phyloP scores from a whole-genome alignment of 2,888 invertebrate species.

The Chrysotoxum bicinctum region DNA sequence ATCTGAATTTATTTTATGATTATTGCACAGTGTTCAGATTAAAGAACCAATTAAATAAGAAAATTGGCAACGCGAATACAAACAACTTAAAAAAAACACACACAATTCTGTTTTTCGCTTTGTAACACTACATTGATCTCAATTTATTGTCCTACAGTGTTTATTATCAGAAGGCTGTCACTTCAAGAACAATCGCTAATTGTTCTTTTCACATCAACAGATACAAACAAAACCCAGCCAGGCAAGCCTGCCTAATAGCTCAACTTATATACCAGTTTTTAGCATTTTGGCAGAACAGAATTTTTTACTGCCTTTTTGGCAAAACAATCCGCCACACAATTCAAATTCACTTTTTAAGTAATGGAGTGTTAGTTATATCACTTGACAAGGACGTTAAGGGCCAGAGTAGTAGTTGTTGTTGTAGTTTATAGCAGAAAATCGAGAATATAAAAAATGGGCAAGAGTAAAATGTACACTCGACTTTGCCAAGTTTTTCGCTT shows the following conservation, averaged over 20 bases:
- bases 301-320: constrained; percentile 23
- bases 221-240: constrained; percentile 5
- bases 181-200: constrained; percentile 28
- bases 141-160: constrained; percentile 13
- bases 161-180: constrained; percentile 21
- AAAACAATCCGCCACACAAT: constrained; percentile 48
- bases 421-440: not conserved
- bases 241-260: constrained; percentile 1
- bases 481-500: constrained; percentile 52
- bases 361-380: constrained; percentile 62
- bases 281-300: constrained; percentile 27
- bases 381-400: constrained; percentile 49
- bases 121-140: constrained; percentile 8
- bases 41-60: not conserved
- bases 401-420: not conserved
- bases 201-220: constrained; percentile 41
- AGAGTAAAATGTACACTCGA: constrained; percentile 27
- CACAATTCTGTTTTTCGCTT: not conserved
- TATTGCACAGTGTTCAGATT: too few species aligned
- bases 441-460: constrained; percentile 12
- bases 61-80: not conserved
- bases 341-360: constrained; percentile 52
- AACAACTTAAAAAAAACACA: not conserved
- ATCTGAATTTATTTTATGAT: too few species aligned
- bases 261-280: not conserved